phyloP scores from a whole-genome alignment of 2,797 vertebrate genomes.

The Rhinogobio ventralis region DNA sequence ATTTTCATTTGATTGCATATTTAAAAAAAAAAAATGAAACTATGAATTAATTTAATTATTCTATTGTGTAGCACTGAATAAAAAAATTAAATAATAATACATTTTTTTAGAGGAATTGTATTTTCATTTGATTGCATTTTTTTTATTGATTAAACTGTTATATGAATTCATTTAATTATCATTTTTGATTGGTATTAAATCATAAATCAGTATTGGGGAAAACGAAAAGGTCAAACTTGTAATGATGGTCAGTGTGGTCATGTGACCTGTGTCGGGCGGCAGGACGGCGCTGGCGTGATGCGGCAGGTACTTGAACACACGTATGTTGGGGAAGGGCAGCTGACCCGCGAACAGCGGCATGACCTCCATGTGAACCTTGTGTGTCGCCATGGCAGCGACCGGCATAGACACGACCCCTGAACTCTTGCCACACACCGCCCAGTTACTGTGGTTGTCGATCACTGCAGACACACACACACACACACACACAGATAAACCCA shows the following conservation, averaged over 20 bases:
- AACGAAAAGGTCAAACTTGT: rapidly evolving
- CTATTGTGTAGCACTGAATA: too few relatives aligned
- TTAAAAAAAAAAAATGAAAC: too few relatives aligned
- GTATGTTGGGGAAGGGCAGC: slow-evolving; percentile 92
- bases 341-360: slow-evolving; percentile 95
- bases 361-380: slow-evolving; percentile 94
- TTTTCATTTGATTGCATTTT: too few relatives aligned
- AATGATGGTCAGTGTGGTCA: too few relatives aligned
- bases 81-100: too few relatives aligned
- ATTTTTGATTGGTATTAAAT: background rate
- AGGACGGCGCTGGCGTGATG: slow-evolving; percentile 85
- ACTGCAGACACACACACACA: slow-evolving; percentile 75
- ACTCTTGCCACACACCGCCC: slow-evolving; percentile 97
- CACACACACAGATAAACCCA: slow-evolving; percentile 16
- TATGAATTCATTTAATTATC: background rate
- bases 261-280: slow-evolving; percentile 89
- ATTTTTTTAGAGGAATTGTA: too few relatives aligned
- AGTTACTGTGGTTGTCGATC: slow-evolving; percentile 96
- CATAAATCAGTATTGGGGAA: background rate
- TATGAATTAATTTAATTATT: background rate
- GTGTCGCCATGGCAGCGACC: slow-evolving; percentile 81
- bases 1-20: too few relatives aligned
- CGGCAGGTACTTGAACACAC: slow-evolving; percentile 93
- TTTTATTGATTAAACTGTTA: background rate
- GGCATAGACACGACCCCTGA: slow-evolving; percentile 95